phyloP scores from a whole-genome alignment of 2,113 vertebrate genomes.

The Columba livia region DNA sequence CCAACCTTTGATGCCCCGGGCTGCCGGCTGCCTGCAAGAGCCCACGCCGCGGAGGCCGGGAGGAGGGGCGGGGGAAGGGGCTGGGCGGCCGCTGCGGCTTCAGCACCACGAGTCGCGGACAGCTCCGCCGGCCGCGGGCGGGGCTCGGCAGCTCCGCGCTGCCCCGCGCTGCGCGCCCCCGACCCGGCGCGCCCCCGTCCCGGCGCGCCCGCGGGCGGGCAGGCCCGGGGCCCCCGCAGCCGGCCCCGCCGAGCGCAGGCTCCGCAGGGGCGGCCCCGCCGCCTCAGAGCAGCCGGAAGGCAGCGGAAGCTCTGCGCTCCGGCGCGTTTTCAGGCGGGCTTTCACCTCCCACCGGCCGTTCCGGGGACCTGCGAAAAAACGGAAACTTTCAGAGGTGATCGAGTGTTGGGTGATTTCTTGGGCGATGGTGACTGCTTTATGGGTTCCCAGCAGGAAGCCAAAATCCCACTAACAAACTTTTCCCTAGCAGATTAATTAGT shows the following conservation, averaged over 20 bases:
- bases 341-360: neutral
- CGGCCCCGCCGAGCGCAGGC: neutral
- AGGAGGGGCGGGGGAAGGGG: neutral
- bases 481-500: conserved; percentile 70
- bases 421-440: conserved; percentile 14
- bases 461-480: conserved; percentile 70
- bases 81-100: conserved; percentile 53
- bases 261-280: neutral
- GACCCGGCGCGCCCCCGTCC: no score
- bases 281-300: neutral
- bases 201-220: conserved; percentile 4
- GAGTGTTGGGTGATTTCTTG: neutral
- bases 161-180: neutral
- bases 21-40: neutral
- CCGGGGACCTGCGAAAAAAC: neutral
- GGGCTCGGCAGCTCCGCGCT: neutral
- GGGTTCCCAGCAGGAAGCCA: conserved; percentile 47
- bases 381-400: neutral
- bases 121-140: neutral
- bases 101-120: neutral
- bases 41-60: neutral
- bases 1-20: neutral
- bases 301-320: neutral
- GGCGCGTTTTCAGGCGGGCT: neutral
- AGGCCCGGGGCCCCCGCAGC: conserved; percentile 78